These are phyloP conservation scores for Cheilosia vulpina DNA, from an alignment of 2,888 invertebrate species.

Conservation along the genomic window DNA sequence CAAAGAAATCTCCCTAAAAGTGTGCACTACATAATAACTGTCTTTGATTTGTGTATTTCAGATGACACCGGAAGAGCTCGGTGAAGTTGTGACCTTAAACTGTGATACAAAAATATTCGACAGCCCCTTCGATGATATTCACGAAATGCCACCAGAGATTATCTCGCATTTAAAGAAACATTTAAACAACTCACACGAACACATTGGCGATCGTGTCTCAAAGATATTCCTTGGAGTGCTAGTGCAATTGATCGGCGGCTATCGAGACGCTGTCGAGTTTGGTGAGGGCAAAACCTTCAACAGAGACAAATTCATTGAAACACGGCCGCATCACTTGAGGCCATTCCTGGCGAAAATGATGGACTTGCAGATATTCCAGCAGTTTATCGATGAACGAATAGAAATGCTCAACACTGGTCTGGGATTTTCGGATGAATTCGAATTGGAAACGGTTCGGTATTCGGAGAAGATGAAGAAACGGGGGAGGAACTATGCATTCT, in stretches of 20 bases:
- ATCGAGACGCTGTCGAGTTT: constrained; percentile 94
- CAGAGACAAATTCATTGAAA: constrained; percentile 93
- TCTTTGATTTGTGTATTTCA: constrained; percentile 70
- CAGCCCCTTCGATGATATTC: constrained; percentile 95
- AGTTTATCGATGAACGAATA: constrained; percentile 96
- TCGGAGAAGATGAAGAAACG: constrained; percentile 85
- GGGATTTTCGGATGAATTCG: constrained; percentile 97
- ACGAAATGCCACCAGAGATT: constrained; percentile 94
- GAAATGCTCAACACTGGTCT: constrained; percentile 96
- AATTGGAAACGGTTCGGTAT: constrained; percentile 90
- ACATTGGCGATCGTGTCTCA: constrained; percentile 95
- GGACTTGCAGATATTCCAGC: constrained; percentile 96
- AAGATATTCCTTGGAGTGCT: constrained; percentile 94
- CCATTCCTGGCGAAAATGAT: constrained; percentile 95
- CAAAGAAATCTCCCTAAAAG: neutral
- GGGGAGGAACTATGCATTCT: constrained; percentile 88
- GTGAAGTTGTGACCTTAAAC: constrained; percentile 97
- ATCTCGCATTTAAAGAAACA: constrained; percentile 85
- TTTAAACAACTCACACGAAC: constrained; percentile 84
- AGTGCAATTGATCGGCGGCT: constrained; percentile 97
- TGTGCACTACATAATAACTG: no score
- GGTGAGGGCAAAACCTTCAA: constrained; percentile 91
- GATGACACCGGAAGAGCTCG: constrained; percentile 91
- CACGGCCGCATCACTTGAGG: constrained; percentile 92
- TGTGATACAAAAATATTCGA: constrained; percentile 94